Conservation (phyloP, 1,140 invertebrate genomes). For the Drosophila ananassae region DNA sequence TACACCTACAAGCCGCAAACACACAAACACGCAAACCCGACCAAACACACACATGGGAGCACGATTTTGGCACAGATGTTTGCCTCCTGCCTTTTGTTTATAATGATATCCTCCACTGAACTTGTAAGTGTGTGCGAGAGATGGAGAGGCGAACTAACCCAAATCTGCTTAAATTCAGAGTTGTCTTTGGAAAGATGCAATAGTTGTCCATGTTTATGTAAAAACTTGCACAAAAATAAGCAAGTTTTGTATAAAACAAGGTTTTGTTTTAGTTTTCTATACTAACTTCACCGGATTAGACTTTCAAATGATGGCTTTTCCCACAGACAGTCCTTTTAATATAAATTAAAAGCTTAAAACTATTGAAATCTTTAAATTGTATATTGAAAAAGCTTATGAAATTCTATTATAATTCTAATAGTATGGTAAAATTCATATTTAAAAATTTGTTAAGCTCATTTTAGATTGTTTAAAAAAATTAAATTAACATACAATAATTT, state of each 20-base stretch:
- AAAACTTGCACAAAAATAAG: background rate
- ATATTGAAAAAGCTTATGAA: too few species aligned
- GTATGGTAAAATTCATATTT: too few species aligned
- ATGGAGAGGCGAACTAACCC: conserved; percentile 16
- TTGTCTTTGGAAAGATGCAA: conserved; percentile 20
- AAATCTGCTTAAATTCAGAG: conserved; percentile 29
- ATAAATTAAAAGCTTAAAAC: too few species aligned
- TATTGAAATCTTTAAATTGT: too few species aligned
- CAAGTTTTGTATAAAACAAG: background rate
- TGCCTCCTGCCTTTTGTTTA: conserved; percentile 26
- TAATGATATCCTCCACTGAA: conserved; percentile 19
- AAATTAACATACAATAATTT: too few species aligned
- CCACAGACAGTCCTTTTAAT: too few species aligned
- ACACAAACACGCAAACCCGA: conserved; percentile 22
- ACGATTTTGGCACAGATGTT: conserved; percentile 44
- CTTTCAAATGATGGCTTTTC: too few species aligned
- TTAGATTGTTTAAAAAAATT: too few species aligned
- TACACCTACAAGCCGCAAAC: conserved; percentile 11
- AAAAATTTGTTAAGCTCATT: too few species aligned
- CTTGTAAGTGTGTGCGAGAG: background rate
- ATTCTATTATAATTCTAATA: too few species aligned
- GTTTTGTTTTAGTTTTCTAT: background rate
- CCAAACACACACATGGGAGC: conserved; percentile 31
- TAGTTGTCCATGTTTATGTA: background rate
- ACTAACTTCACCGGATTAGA: background rate